Percentiles rank a stretch among this genome's conserved stretches.
Conservation (phyloP, 2,113 vertebrate species). For the Opisthocomus hoazin region DNA sequence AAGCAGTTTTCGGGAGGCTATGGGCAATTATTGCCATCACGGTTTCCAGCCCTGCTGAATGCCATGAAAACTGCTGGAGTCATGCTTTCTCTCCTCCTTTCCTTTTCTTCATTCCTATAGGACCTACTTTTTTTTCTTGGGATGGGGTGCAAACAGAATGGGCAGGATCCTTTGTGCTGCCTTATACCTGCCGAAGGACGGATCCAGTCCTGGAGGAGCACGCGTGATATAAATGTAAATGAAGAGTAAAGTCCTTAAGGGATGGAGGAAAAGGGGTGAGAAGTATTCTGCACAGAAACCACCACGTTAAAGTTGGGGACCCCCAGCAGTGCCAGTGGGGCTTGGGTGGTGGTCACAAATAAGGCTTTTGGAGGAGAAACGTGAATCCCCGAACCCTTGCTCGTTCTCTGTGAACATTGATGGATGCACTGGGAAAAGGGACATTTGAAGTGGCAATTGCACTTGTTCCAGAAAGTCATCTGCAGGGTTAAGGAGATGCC, state of each 20-base stretch:
- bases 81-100: not conserved
- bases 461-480: not conserved
- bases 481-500: not conserved
- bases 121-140: not conserved
- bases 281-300: not conserved
- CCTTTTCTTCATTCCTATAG: not conserved
- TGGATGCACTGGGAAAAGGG: not conserved
- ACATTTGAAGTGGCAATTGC: not conserved
- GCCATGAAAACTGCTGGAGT: not conserved
- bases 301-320: accelerated
- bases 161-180: not conserved
- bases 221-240: accelerated
- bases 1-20: conserved; percentile 3
- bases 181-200: not conserved
- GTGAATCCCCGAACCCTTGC: not conserved
- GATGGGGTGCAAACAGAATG: not conserved
- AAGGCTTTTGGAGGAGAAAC: not conserved
- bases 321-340: not conserved
- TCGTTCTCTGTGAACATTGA: not conserved
- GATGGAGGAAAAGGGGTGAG: not conserved
- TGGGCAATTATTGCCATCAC: conserved; percentile 2
- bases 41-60: not conserved
- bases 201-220: not conserved
- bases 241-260: not conserved
- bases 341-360: not conserved